Base-by-base conservation (phyloP, 2,797 vertebrate genomes). In the Hippoglossus hippoglossus region DNA sequence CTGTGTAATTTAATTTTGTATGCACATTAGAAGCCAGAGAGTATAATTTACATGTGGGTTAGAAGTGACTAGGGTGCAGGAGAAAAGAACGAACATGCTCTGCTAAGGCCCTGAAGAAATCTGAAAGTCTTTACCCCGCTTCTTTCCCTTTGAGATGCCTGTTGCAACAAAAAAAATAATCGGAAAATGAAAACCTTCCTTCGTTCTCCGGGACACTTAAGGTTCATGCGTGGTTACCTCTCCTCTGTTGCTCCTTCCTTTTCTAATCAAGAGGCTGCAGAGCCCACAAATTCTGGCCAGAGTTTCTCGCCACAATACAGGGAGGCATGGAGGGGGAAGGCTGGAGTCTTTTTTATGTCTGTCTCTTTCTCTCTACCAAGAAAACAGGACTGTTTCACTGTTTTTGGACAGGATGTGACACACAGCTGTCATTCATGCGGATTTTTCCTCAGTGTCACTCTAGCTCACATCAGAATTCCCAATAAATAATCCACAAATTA, bases 151-250 rank as follows among this genome's bases (percentile, higher is more conserved):
- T 79, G 67, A 89, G 86, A 87, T 54, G 58, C 67, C 80, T 46
- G 58, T 79, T 1, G 16, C 58, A 84, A 80, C 86, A 86, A 83
- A 86, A 87, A 83, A 56, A 80, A 31, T 31, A 31, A 31, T 31
- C 28, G 69, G 81, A 87, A 86, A 90, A 93, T 92, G 24, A 92
- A 92, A 94, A 86, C 91, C 92, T 91, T 93, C 91, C 91, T 85
- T 84, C 50, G 61, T 80, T 89, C 82, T 73, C 62, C 60, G 76
- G 86, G 86, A 91, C 85, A 84, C 75, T 87, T 75, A 62, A 79
- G 82, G 91, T 92, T 93, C 90, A 91, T 73, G 67, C 36, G 69
- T 41, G 90, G 86, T 90, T 86, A 67, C 73, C 81, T 87, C 74
- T 78, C 67, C 77, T 85, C 78, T 69, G 77, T 69, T 71, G 73